phyloP scores from a whole-genome alignment of 2,113 vertebrate species.

The Rhynchomys soricoides region DNA sequence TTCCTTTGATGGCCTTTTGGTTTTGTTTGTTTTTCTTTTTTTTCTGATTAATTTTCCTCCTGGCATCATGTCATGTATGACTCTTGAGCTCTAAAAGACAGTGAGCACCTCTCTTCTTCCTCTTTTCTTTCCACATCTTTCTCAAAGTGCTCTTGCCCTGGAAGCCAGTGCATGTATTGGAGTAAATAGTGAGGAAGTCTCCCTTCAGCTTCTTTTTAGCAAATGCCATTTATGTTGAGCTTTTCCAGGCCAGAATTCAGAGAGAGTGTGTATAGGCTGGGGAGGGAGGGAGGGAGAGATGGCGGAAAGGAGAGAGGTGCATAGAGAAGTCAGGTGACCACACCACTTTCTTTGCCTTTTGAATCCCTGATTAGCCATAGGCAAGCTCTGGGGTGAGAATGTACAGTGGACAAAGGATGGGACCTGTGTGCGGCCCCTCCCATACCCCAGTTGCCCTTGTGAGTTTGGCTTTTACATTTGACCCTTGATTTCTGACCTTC shows the following conservation, averaged over 20 bases:
- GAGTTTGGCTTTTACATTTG: not conserved
- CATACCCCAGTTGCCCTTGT: fast-evolving
- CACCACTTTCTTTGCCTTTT: too few species aligned
- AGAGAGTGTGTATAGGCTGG: not conserved
- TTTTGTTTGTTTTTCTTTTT: not conserved
- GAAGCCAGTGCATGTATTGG: too few species aligned
- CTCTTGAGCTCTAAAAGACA: not conserved
- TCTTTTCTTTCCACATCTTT: too few species aligned
- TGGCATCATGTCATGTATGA: not conserved
- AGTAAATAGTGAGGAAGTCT: not conserved
- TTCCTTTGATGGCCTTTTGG: not conserved
- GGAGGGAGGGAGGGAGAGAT: not conserved
- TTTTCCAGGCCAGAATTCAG: not conserved
- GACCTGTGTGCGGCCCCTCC: too few species aligned
- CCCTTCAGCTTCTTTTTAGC: not conserved
- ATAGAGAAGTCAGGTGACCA: too few species aligned
- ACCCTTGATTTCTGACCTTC: not conserved
- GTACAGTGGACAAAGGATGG: not conserved
- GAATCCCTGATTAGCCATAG: fast-evolving
- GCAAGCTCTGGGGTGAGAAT: not conserved
- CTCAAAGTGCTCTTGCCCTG: too few species aligned
- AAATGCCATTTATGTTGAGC: not conserved
- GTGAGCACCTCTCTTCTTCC: not conserved
- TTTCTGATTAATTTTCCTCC: not conserved
- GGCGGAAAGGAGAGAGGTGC: not conserved